These are phyloP conservation scores for Oedothorax gibbosus DNA, from an alignment of 1,140 invertebrate species.

Conservation along the genomic window DNA sequence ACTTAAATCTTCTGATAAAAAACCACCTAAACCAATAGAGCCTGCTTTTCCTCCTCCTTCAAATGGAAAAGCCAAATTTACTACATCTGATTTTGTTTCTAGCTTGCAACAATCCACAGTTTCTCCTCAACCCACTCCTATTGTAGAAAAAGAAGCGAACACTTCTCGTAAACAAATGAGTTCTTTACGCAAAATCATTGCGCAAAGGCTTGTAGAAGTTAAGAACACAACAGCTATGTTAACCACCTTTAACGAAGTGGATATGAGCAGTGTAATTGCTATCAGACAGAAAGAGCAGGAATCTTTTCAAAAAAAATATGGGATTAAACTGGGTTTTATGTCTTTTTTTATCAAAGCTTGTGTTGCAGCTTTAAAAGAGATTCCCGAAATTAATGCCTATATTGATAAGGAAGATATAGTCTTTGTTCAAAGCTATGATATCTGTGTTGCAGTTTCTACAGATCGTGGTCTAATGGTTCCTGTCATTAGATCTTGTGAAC, in stretches of 20 bases:
- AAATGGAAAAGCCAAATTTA: too few relatives aligned
- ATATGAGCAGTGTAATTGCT: background rate
- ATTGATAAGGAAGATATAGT: background rate
- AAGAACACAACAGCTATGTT: background rate
- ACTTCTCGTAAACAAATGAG: too few relatives aligned
- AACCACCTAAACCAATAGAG: too few relatives aligned
- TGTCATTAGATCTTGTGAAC: slow-evolving; percentile 72
- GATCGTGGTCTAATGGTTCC: slow-evolving; percentile 74
- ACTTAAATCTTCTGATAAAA: too few relatives aligned
- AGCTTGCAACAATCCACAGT: too few relatives aligned
- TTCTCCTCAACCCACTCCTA: too few relatives aligned
- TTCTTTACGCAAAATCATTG: background rate
- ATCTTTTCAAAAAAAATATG: background rate
- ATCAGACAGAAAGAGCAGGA: background rate
- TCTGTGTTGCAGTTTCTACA: slow-evolving; percentile 70
- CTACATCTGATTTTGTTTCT: too few relatives aligned
- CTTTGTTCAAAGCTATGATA: background rate
- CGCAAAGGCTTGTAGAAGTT: background rate
- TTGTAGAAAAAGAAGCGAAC: too few relatives aligned
- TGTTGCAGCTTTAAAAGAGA: background rate
- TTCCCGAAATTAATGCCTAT: background rate
- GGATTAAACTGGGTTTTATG: background rate
- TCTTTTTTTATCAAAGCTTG: background rate
- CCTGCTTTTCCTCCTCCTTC: too few relatives aligned
- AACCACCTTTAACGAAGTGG: background rate